A percentile compares a stretch with the other conserved stretches of the same genome.
Evolutionary conservation across 2,113 vertebrate species (phyloP).

Genomic region (Macrotis lagotis): DNA sequence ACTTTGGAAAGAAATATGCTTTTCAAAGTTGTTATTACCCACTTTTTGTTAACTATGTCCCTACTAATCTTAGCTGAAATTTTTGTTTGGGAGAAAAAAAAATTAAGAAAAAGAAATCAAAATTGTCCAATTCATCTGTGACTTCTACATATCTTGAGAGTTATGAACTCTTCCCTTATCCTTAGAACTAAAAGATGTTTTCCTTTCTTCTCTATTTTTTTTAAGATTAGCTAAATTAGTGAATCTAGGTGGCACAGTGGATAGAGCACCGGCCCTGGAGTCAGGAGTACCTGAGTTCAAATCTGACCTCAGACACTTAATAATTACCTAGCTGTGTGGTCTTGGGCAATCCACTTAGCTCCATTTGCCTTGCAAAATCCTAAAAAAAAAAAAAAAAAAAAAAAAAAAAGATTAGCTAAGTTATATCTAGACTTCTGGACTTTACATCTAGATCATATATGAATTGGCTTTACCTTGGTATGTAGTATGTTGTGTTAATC

Average conservation of each 20-base stretch:
- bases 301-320: too few relatives aligned
- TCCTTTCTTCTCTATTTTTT: not conserved
- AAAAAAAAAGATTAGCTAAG: not conserved
- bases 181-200: not conserved
- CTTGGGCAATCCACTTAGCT: too few relatives aligned
- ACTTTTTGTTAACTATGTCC: not conserved
- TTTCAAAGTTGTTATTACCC: not conserved
- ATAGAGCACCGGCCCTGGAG: too few relatives aligned
- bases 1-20: not conserved
- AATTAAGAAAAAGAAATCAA: too few relatives aligned
- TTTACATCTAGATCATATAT: not conserved
- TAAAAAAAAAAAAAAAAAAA: too few relatives aligned
- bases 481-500: not conserved
- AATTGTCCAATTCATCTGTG: not conserved
- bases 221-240: not conserved
- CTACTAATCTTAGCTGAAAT: not conserved
- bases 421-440: too few relatives aligned
- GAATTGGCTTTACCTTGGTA: not conserved
- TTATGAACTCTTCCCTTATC: not conserved
- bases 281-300: too few relatives aligned
- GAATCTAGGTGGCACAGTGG: too few relatives aligned
- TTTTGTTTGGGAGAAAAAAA: not conserved
- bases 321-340: too few relatives aligned
- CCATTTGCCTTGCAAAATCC: too few relatives aligned
- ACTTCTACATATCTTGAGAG: not conserved